Conservation (phyloP, 2,888 invertebrate species). For the Lithophane semibrunnea region DNA sequence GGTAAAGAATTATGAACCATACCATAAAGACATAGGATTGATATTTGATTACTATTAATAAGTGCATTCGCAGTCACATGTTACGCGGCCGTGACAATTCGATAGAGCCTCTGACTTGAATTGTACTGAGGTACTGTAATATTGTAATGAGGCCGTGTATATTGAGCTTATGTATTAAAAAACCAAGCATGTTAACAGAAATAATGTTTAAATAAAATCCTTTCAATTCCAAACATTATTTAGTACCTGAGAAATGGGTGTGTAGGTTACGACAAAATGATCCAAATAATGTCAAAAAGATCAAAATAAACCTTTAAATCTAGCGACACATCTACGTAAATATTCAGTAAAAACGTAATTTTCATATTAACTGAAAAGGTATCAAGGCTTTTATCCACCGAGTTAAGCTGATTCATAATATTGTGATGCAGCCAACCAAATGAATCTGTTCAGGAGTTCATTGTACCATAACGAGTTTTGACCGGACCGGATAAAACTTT, state of each 20-base stretch:
- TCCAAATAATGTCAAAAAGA: slow-evolving; percentile 6
- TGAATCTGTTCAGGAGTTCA: not conserved
- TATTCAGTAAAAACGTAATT: not conserved
- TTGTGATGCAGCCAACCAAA: not conserved
- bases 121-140: not conserved
- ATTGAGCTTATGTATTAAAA: slow-evolving; percentile 37
- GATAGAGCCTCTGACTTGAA: slow-evolving; percentile 16
- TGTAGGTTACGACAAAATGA: too few relatives aligned
- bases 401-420: not conserved
- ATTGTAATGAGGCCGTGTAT: slow-evolving; percentile 37
- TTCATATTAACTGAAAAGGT: not conserved
- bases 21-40: not conserved
- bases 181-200: not conserved
- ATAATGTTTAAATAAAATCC: slow-evolving; percentile 1
- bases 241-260: slow-evolving; percentile 29
- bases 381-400: not conserved
- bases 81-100: not conserved
- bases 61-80: not conserved
- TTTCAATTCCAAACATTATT: slow-evolving; percentile 9
- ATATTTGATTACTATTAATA: slow-evolving; percentile 6
- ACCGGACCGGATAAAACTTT: not conserved
- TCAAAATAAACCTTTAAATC: not conserved
- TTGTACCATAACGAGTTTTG: not conserved
- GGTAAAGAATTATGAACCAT: slow-evolving; percentile 15
- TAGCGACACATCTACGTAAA: slow-evolving; percentile 18